phyloP scores from a whole-genome alignment of 2,888 invertebrate species.

The Diarsia rubi region DNA sequence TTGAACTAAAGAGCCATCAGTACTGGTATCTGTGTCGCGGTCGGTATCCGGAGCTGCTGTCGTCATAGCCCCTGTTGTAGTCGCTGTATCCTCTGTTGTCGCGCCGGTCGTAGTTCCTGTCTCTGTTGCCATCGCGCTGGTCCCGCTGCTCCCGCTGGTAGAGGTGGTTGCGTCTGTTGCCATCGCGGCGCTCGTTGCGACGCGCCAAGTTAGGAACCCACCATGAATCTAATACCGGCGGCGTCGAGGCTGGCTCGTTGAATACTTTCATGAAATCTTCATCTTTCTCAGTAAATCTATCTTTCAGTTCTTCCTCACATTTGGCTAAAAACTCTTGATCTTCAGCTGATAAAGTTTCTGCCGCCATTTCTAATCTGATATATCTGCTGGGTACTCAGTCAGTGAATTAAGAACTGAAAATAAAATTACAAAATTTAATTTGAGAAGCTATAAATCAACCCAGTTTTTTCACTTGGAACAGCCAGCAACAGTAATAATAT shows the following conservation, averaged over 20 bases:
- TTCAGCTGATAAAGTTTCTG: conserved; percentile 86
- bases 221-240: conserved; percentile 92
- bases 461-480: background rate
- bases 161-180: conserved; percentile 64
- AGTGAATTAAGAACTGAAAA: conserved; percentile 79
- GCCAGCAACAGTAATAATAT: background rate
- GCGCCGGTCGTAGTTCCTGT: conserved; percentile 63
- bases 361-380: conserved; percentile 72
- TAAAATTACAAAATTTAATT: conserved; percentile 26
- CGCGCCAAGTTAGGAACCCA: conserved; percentile 76
- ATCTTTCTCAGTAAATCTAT: conserved; percentile 92
- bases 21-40: conserved; percentile 71
- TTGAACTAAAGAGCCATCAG: conserved; percentile 28
- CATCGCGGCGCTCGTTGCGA: conserved; percentile 77
- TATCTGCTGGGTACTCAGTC: conserved; percentile 37
- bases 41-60: conserved; percentile 64
- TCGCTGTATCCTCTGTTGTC: conserved; percentile 44
- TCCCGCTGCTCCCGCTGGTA: conserved; percentile 64
- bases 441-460: background rate
- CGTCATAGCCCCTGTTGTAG: conserved; percentile 56
- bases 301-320: conserved; percentile 92
- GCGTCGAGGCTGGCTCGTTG: conserved; percentile 82
- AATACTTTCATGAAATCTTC: conserved; percentile 90
- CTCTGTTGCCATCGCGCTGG: conserved; percentile 61
- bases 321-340: conserved; percentile 91